These are phyloP conservation scores for Andrena cerasifolii DNA, from an alignment of 1,140 invertebrate species.

Conservation along the genomic window DNA sequence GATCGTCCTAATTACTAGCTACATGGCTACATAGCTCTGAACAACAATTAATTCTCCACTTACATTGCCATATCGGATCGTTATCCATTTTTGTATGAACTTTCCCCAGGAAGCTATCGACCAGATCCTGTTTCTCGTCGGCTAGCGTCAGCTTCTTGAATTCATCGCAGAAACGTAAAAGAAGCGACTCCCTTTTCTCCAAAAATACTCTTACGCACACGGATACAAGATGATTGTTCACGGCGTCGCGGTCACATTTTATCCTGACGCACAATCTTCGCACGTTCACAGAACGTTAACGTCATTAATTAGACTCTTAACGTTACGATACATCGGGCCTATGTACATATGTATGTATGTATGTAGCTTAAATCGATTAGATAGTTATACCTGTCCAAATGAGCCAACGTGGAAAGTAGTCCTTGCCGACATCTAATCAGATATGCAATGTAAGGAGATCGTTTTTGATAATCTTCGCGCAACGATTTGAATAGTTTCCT, in stretches of 20 bases:
- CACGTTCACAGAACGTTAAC: not conserved
- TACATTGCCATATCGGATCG: conserved; percentile 89
- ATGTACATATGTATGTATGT: no score
- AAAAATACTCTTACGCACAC: conserved; percentile 92
- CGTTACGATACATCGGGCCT: not conserved
- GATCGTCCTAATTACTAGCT: not conserved
- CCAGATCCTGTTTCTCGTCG: conserved; percentile 91
- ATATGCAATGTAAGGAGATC: conserved; percentile 93
- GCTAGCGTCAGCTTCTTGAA: conserved; percentile 89
- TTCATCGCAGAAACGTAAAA: conserved; percentile 88
- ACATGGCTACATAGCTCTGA: not conserved
- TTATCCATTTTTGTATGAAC: conserved; percentile 85
- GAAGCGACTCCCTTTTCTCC: conserved; percentile 86
- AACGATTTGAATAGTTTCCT: conserved; percentile 90
- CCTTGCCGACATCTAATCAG: conserved; percentile 92
- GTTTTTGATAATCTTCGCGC: conserved; percentile 90
- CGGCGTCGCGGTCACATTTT: conserved; percentile 88
- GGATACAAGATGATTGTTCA: conserved; percentile 90
- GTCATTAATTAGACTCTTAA: not conserved
- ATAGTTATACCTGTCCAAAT: conserved; percentile 86
- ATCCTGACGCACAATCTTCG: conserved; percentile 85
- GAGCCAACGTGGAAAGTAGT: conserved; percentile 90
- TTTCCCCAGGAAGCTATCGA: conserved; percentile 86
- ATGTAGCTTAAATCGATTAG: not conserved
- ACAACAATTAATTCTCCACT: not conserved